Conservation (phyloP, 1,140 invertebrate genomes). For the Chymomyza costata region DNA sequence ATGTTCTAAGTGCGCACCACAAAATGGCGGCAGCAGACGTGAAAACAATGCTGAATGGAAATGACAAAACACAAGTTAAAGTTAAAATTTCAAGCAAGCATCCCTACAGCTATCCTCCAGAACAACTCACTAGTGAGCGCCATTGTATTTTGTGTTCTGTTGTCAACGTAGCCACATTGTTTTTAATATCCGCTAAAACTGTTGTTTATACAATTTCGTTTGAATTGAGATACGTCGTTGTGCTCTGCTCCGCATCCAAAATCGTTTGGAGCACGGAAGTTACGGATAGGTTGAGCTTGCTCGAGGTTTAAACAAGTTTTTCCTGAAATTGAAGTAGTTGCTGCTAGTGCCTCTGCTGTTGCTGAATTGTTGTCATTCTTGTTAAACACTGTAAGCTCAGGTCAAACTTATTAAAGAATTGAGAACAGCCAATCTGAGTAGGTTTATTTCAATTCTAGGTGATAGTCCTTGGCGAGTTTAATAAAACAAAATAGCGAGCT, state of each 20-base stretch:
- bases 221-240: conserved; percentile 54
- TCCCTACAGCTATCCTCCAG: conserved; percentile 26
- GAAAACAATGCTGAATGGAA: conserved; percentile 49
- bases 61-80: conserved; percentile 63
- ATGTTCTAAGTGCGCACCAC: conserved; percentile 1
- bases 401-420: no score
- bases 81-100: conserved; percentile 58
- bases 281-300: no score
- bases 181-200: conserved; percentile 73
- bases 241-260: conserved; percentile 7
- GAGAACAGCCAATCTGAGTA: no score
- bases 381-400: no score
- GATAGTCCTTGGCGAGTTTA: no score
- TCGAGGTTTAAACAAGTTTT: no score
- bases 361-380: conserved; percentile 39
- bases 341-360: conserved; percentile 25
- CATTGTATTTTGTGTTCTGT: neutral
- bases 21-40: conserved; percentile 9
- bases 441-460: no score
- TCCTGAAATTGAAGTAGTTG: conserved; percentile 13
- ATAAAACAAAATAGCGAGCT: no score
- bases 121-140: no score
- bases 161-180: conserved; percentile 56
- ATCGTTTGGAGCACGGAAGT: no score
- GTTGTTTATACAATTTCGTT: conserved; percentile 68